phyloP scores from a whole-genome alignment of 2,797 vertebrate species.

The Sphenopsis melanotis region DNA sequence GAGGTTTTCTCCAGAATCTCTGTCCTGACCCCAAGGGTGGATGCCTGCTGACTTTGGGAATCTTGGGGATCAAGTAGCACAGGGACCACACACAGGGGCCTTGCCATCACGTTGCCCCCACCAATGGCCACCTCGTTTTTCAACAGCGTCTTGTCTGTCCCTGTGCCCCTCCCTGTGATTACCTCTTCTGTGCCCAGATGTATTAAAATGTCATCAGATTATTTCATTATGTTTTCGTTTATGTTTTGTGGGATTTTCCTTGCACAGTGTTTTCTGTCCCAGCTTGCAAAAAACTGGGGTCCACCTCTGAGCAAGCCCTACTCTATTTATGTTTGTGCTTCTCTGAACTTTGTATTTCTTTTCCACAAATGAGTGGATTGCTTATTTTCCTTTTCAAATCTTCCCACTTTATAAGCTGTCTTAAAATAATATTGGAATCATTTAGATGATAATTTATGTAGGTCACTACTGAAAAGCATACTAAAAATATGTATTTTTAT shows the following conservation, averaged over 20 bases:
- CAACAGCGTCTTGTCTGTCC: background rate
- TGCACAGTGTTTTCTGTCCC: background rate
- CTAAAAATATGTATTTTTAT: background rate
- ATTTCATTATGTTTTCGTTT: no score
- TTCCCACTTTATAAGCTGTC: background rate
- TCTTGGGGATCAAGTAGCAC: background rate
- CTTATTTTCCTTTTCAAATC: background rate
- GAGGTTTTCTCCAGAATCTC: background rate
- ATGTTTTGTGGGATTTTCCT: background rate
- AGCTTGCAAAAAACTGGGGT: background rate
- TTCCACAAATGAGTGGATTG: background rate
- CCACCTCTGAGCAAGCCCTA: background rate
- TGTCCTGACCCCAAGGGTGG: rapidly evolving
- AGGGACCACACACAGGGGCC: rapidly evolving
- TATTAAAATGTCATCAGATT: background rate
- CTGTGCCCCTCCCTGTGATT: background rate
- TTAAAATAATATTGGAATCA: background rate
- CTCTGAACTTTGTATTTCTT: background rate
- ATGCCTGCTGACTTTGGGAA: background rate
- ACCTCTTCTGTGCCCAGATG: rapidly evolving
- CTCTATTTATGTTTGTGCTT: background rate
- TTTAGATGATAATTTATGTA: background rate
- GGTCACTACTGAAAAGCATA: background rate
- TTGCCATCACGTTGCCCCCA: rapidly evolving
- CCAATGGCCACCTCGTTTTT: background rate